Evolutionary conservation across 2,797 vertebrate species (phyloP).

Genomic region (Epinephelus coioides): DNA sequence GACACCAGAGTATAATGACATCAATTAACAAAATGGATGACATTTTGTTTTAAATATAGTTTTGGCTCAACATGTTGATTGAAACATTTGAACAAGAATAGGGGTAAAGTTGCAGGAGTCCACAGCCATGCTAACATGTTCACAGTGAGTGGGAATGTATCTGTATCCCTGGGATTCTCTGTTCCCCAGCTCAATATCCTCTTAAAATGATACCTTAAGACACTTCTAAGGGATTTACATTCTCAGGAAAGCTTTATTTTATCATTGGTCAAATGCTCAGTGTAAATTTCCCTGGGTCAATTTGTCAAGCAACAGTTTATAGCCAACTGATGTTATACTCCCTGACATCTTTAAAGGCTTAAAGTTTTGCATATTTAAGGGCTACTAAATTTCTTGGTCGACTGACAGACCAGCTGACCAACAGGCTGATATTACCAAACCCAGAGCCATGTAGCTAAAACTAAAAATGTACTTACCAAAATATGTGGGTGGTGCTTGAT

Average conservation of each 20-base stretch:
- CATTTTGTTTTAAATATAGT: neutral
- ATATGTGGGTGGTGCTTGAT: slow-evolving; percentile 22
- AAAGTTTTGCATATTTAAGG: too few species aligned
- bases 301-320: too few species aligned
- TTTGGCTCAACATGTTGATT: neutral
- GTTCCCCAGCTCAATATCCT: too few species aligned
- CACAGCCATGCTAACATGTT: neutral
- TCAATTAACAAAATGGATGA: neutral
- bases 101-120: neutral
- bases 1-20: slow-evolving; percentile 17
- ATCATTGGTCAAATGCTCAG: too few species aligned
- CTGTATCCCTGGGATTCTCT: too few species aligned
- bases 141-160: neutral
- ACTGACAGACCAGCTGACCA: neutral
- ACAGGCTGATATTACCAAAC: neutral
- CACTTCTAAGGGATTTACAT: too few species aligned
- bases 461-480: slow-evolving; percentile 65
- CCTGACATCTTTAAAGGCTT: too few species aligned
- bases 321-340: too few species aligned
- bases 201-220: too few species aligned
- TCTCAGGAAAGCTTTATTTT: too few species aligned
- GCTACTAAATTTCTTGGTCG: neutral
- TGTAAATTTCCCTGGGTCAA: too few species aligned
- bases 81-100: neutral
- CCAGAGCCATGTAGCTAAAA: neutral